phyloP scores from a whole-genome alignment of 2,797 vertebrate species.

The Echeneis naucrates region DNA sequence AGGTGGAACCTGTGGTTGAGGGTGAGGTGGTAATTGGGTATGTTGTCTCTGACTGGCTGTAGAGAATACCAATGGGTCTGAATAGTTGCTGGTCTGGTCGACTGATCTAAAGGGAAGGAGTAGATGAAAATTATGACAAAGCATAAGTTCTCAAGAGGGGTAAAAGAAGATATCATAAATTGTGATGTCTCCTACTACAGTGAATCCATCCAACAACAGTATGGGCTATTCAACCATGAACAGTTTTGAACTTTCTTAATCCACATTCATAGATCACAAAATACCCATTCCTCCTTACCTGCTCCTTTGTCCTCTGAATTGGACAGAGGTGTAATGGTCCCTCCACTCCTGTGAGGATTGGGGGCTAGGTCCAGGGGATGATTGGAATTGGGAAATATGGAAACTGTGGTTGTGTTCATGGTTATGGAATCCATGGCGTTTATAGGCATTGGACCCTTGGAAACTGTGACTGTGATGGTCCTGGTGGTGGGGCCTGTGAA shows the following conservation, averaged over 20 bases:
- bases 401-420: slow-evolving; percentile 74
- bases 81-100: slow-evolving; percentile 63
- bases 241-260: background rate
- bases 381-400: slow-evolving; percentile 70
- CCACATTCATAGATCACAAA: background rate
- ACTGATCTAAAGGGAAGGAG: slow-evolving; percentile 44
- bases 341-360: slow-evolving; percentile 54
- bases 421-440: background rate
- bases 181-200: background rate
- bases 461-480: slow-evolving; percentile 32
- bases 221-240: background rate
- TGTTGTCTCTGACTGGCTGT: slow-evolving; percentile 78
- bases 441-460: slow-evolving; percentile 22
- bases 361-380: slow-evolving; percentile 36
- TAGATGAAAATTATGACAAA: background rate
- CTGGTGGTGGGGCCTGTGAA: slow-evolving; percentile 34
- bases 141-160: background rate
- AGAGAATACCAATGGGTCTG: slow-evolving; percentile 47
- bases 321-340: slow-evolving; percentile 45
- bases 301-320: slow-evolving; percentile 33
- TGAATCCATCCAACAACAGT: background rate
- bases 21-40: slow-evolving; percentile 43
- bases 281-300: slow-evolving; percentile 39
- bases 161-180: background rate
- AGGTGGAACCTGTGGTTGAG: slow-evolving; percentile 58